These are phyloP conservation scores for Cladopsammia gracilis DNA, from an alignment of 64 coral and sea anemone genomes.

Conservation along the genomic window DNA sequence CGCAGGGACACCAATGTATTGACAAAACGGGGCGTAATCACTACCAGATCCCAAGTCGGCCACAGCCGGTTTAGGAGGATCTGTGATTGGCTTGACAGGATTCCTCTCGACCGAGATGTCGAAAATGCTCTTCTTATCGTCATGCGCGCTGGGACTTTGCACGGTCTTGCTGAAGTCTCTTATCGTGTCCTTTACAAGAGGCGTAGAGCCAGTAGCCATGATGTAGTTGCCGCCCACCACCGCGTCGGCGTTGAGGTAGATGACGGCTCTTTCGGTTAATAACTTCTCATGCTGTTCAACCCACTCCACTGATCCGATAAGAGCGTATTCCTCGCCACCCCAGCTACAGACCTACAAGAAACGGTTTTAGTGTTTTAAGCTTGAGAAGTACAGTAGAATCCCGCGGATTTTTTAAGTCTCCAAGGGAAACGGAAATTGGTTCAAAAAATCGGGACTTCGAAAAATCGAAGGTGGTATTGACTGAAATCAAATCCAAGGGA, in stretches of 20 bases:
- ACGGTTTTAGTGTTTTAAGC: not conserved
- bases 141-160: conserved; percentile 72
- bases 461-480: too few species aligned
- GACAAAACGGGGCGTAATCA: conserved; percentile 77
- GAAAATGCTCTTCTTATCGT: conserved; percentile 75
- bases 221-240: conserved; percentile 72
- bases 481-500: too few species aligned
- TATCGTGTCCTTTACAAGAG: conserved; percentile 51
- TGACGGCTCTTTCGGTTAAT: conserved; percentile 74
- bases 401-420: too few species aligned
- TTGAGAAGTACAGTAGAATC: too few species aligned
- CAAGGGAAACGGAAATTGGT: too few species aligned
- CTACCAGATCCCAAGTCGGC: conserved; percentile 77
- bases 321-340: conserved; percentile 76
- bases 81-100: not conserved
- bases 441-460: too few species aligned
- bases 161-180: conserved; percentile 55
- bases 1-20: conserved; percentile 61
- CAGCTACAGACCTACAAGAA: conserved; percentile 81
- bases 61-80: conserved; percentile 42
- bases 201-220: not conserved
- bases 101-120: conserved; percentile 78
- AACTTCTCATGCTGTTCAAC: conserved; percentile 87
- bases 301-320: conserved; percentile 89
- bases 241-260: conserved; percentile 90